phyloP scores from a whole-genome alignment of 2,888 invertebrate genomes.

The Ellobium chinense region DNA sequence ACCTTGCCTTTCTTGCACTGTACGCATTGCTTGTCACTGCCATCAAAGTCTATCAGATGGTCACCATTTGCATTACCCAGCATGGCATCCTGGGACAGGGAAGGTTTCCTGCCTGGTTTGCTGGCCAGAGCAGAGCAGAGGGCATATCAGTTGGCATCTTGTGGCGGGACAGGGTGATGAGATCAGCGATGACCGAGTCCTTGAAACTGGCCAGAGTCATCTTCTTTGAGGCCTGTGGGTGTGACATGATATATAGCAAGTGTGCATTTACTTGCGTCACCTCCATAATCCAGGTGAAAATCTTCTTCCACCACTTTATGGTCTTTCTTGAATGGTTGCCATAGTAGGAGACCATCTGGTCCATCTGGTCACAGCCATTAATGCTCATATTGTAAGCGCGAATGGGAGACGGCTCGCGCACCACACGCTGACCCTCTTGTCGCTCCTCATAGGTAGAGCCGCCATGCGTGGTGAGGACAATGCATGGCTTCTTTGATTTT shows the following conservation, averaged over 20 bases:
- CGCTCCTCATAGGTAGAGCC: background rate
- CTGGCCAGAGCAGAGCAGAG: no score
- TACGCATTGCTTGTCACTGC: background rate
- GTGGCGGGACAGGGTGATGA: background rate
- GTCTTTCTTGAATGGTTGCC: background rate
- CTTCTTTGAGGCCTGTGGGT: background rate
- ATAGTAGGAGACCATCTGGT: background rate
- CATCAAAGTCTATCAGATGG: background rate
- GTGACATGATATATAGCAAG: background rate
- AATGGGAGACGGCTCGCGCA: background rate
- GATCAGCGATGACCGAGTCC: background rate
- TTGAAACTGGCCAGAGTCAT: background rate
- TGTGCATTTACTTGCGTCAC: background rate
- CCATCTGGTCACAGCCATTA: conserved; percentile 8
- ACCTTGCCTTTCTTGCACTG: background rate
- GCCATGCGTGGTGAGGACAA: background rate
- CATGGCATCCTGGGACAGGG: background rate
- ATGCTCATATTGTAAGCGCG: background rate
- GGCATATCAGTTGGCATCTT: no score
- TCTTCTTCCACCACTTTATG: background rate
- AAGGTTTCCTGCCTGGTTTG: background rate
- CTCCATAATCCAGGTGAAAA: background rate
- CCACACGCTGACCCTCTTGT: background rate
- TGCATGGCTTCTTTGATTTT: background rate
- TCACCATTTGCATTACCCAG: background rate